Conservation (phyloP, 1,140 invertebrate genomes). For the Phocides pigmalion region DNA sequence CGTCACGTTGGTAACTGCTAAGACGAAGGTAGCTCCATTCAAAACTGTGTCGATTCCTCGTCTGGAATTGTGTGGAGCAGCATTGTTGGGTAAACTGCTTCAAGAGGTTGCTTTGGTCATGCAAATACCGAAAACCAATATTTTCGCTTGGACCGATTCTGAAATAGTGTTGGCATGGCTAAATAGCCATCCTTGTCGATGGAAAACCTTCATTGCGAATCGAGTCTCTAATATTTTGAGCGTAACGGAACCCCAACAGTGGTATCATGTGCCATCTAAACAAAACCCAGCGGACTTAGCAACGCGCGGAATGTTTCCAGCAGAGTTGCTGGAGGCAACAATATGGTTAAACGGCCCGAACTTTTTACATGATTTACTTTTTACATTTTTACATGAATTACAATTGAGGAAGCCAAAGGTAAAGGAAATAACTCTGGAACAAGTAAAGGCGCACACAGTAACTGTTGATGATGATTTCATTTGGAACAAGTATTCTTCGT, state of each 20-base stretch:
- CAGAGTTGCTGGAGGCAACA: background rate
- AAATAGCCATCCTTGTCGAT: background rate
- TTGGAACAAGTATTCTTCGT: too few species aligned
- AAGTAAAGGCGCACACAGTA: too few species aligned
- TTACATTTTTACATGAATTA: too few species aligned
- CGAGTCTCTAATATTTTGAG: slow-evolving; percentile 31
- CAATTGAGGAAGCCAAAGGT: too few species aligned
- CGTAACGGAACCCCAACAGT: slow-evolving; percentile 20
- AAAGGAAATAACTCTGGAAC: too few species aligned
- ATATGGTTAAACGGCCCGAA: slow-evolving; percentile 33
- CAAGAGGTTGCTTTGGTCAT: slow-evolving; percentile 21
- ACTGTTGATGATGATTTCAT: too few species aligned
- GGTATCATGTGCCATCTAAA: slow-evolving; percentile 25
- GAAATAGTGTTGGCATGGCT: slow-evolving; percentile 38
- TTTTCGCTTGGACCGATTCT: slow-evolving; percentile 38
- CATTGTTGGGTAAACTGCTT: slow-evolving; percentile 29
- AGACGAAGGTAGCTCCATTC: slow-evolving; percentile 40
- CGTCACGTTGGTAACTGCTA: slow-evolving; percentile 22
- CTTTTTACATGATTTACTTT: too few species aligned
- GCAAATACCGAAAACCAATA: background rate
- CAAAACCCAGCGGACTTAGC: slow-evolving; percentile 35
- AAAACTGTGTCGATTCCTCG: slow-evolving; percentile 36
- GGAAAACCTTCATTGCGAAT: slow-evolving; percentile 30
- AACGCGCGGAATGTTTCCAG: slow-evolving; percentile 14
- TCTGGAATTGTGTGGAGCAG: slow-evolving; percentile 40